These are phyloP conservation scores for Anabas testudineus DNA, from an alignment of 2,797 vertebrate species.

Conservation along the genomic window DNA sequence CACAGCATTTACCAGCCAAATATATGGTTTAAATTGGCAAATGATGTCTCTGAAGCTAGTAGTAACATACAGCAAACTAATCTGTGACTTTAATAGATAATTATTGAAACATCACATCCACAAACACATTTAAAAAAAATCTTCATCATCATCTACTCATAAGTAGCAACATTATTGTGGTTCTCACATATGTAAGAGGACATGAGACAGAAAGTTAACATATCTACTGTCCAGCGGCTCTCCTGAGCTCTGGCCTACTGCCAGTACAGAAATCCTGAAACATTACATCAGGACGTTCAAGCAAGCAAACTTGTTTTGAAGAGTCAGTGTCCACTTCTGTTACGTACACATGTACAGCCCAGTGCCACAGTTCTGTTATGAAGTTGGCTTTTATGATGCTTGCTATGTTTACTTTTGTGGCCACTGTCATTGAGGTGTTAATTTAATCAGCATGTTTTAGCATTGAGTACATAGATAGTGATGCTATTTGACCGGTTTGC, in stretches of 20 bases:
- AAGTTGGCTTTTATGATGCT: neutral
- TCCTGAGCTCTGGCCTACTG: neutral
- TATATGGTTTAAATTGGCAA: neutral
- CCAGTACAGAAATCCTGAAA: neutral
- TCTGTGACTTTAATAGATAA: neutral
- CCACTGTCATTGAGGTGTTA: neutral
- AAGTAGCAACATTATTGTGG: neutral
- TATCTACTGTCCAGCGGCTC: neutral
- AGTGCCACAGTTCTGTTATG: neutral
- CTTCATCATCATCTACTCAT: neutral
- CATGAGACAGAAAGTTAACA: neutral
- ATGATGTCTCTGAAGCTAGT: neutral
- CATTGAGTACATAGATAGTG: neutral
- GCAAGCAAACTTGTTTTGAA: neutral
- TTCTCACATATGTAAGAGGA: neutral
- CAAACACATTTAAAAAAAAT: neutral
- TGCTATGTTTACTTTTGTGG: neutral
- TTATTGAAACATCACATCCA: slow-evolving; percentile 1
- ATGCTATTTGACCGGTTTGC: too few species aligned
- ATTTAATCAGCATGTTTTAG: neutral
- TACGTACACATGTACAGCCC: neutral
- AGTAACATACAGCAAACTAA: neutral
- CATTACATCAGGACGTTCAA: neutral
- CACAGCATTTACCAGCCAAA: slow-evolving; percentile 1
- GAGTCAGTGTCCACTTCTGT: neutral